A percentile compares a stretch with the other conserved stretches of the same genome.
phyloP scores from a whole-genome alignment of 2,113 vertebrate species.

The Nycticryphes semicollaris region DNA sequence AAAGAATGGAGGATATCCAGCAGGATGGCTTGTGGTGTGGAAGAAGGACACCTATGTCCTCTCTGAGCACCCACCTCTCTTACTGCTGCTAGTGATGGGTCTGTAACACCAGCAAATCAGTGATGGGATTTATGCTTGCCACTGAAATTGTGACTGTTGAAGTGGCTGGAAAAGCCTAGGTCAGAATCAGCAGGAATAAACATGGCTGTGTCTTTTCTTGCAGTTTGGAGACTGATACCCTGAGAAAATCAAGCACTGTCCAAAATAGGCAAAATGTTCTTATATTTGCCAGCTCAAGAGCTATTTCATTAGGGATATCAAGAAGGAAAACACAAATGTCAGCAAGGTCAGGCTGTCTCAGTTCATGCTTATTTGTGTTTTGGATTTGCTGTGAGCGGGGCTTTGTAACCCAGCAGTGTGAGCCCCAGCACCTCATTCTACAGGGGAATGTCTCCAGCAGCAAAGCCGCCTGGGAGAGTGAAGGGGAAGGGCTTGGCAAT shows the following conservation, averaged over 20 bases:
- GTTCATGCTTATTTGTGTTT: background rate
- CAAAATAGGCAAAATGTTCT: background rate
- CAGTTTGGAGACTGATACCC: background rate
- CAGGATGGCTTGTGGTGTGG: background rate
- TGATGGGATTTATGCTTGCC: background rate
- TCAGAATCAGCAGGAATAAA: background rate
- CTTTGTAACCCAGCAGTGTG: background rate
- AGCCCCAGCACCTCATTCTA: background rate
- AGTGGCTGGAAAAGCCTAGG: background rate
- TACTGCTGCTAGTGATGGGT: background rate
- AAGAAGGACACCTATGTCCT: background rate
- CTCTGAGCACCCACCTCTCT: background rate
- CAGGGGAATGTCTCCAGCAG: background rate
- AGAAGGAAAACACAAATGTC: background rate
- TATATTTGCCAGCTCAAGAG: background rate
- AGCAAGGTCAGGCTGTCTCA: background rate
- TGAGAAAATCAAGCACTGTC: background rate
- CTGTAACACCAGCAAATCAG: background rate
- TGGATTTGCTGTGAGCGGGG: background rate
- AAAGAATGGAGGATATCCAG: background rate
- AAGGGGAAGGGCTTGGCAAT: background rate
- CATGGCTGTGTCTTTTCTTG: background rate
- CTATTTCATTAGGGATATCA: background rate
- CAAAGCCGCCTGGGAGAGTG: rapidly evolving
- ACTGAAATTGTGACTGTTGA: background rate